phyloP scores from a whole-genome alignment of 2,797 vertebrate genomes.

The Coregonus suidteri region DNA sequence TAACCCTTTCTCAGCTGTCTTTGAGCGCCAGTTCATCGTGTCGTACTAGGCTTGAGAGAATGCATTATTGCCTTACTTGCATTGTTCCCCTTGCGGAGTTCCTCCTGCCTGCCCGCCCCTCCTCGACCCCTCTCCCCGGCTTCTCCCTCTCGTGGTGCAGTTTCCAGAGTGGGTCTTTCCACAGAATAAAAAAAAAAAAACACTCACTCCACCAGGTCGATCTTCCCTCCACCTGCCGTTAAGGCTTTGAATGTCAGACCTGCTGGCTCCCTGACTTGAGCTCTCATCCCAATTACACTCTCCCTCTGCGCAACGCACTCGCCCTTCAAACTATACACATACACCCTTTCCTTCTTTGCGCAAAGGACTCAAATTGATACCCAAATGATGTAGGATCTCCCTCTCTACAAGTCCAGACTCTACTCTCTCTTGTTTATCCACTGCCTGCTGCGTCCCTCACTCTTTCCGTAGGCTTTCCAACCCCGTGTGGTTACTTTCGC shows the following conservation, averaged over 20 bases:
- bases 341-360: slow-evolving; percentile 13
- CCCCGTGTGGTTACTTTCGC: background rate
- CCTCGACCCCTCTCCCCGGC: slow-evolving; percentile 33
- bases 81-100: slow-evolving; percentile 18
- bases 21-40: slow-evolving; percentile 61
- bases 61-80: slow-evolving; percentile 38
- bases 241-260: slow-evolving; percentile 78
- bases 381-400: background rate
- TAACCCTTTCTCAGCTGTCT: slow-evolving; percentile 54
- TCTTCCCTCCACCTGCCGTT: slow-evolving; percentile 68
- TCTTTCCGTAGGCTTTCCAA: background rate
- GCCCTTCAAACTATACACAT: slow-evolving; percentile 1
- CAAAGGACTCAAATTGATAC: background rate
- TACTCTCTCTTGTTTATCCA: background rate
- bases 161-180: slow-evolving; percentile 55
- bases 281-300: slow-evolving; percentile 75
- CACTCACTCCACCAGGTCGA: slow-evolving; percentile 28
- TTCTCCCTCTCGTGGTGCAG: slow-evolving; percentile 41
- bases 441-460: slow-evolving; percentile 1
- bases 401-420: background rate
- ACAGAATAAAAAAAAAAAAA: slow-evolving; percentile 19
- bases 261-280: slow-evolving; percentile 75
- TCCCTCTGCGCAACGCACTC: slow-evolving; percentile 23
- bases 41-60: slow-evolving; percentile 34
- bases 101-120: slow-evolving; percentile 21